Percentiles rank a stretch among this genome's conserved stretches.
phyloP scores from a whole-genome alignment of 2,113 vertebrate species.

The Corythaeola cristata region DNA sequence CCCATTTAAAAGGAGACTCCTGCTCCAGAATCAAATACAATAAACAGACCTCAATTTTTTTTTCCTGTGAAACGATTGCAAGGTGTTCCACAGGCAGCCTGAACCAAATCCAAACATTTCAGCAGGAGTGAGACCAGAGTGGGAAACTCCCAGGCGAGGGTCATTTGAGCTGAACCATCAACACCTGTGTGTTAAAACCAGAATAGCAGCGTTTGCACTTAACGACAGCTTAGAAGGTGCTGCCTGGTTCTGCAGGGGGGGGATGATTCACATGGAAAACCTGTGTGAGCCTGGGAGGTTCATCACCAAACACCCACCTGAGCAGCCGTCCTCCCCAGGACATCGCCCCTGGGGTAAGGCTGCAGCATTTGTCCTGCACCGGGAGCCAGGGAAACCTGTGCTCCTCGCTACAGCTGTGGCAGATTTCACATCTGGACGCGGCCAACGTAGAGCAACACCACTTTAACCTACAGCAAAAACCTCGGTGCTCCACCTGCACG shows the following conservation, averaged over 20 bases:
- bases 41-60: background rate
- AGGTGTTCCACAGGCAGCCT: background rate
- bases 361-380: no score
- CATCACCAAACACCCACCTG: fast-evolving
- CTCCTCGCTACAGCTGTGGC: background rate
- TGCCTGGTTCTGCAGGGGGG: background rate
- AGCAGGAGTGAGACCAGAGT: background rate
- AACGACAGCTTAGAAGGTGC: background rate
- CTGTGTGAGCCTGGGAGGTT: fast-evolving
- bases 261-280: fast-evolving
- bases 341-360: fast-evolving
- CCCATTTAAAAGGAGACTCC: background rate
- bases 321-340: background rate
- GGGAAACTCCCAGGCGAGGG: background rate
- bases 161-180: background rate
- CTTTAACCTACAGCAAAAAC: background rate
- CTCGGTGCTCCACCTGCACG: background rate
- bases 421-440: background rate
- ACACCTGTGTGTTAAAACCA: background rate
- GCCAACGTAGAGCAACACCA: background rate
- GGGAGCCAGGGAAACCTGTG: no score
- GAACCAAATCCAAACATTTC: background rate
- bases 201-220: background rate
- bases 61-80: background rate
- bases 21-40: background rate